phyloP scores from a whole-genome alignment of 64 coral and sea anemone genomes.

The Hydrozoanthus tunicans region DNA sequence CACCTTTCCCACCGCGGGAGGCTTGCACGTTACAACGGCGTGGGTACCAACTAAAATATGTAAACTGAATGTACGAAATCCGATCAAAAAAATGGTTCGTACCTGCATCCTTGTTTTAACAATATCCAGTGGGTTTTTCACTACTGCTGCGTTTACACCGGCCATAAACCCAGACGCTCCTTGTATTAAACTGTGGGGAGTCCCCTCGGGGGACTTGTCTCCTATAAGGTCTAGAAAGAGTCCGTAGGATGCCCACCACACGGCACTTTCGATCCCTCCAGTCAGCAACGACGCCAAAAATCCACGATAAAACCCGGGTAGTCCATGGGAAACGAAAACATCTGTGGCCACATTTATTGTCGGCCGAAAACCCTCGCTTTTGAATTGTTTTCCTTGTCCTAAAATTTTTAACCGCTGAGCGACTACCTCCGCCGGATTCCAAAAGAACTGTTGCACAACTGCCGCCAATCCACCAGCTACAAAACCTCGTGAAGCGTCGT shows the following conservation, averaged over 20 bases:
- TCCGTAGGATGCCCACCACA: slow-evolving; percentile 89
- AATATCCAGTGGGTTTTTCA: slow-evolving; percentile 50
- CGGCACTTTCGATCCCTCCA: slow-evolving; percentile 67
- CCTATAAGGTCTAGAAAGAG: slow-evolving; percentile 70
- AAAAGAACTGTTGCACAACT: slow-evolving; percentile 67
- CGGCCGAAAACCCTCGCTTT: slow-evolving; percentile 33
- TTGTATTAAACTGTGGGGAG: slow-evolving; percentile 51
- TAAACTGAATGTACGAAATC: not conserved
- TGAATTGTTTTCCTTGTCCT: slow-evolving; percentile 65
- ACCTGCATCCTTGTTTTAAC: slow-evolving; percentile 56
- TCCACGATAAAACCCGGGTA: slow-evolving; percentile 68
- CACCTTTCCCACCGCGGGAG: too few species aligned
- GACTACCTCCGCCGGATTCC: slow-evolving; percentile 81
- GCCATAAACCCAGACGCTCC: slow-evolving; percentile 40
- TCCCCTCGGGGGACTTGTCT: slow-evolving; percentile 67
- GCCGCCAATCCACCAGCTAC: slow-evolving; percentile 74
- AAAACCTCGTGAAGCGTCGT: slow-evolving; percentile 73
- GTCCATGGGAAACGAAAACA: slow-evolving; percentile 37
- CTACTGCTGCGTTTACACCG: slow-evolving; percentile 26
- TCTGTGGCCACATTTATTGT: slow-evolving; percentile 34
- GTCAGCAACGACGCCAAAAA: slow-evolving; percentile 76
- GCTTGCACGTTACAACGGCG: too few species aligned
- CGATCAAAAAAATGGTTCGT: not conserved
- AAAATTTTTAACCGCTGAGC: slow-evolving; percentile 75
- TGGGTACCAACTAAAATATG: too few species aligned